Evolutionary conservation across 1,140 invertebrate genomes (phyloP), one percentile per base, ranked within the genome.

Genomic region (Drosophila biarmipes): DNA sequence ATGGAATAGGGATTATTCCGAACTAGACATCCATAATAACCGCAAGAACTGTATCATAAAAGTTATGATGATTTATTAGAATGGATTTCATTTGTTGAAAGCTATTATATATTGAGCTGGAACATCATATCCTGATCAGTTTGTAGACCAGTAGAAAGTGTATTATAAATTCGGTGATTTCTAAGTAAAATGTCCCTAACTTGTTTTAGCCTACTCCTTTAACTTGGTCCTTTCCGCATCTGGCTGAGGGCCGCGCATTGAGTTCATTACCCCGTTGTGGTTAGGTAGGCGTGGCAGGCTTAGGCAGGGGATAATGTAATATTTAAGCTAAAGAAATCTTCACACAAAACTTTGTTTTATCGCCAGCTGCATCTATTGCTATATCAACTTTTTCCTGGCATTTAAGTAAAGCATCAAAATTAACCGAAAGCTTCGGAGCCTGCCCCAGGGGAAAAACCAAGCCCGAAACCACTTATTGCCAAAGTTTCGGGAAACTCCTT

Each of bases 201-300:
- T 68, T 48, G n/a, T 14, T 37, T 57, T 19, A 38, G 27, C 42
- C 37, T 34, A 10, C 15, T 12, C 15, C 34, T 12, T 43, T 56
- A 27, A 12, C 29, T 37, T 17, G 11, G 4, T 1, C 7, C 19
- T 58, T 56, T 71, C 54, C 19, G 56, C 75, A 55, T 54, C 15
- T 43, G 76, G 69, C 58, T 37, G 42, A 54, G 31, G 58, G 55
- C 59, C 64, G 64, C 59, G 63, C 71, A 75, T 61, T 56, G 72
- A 63, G 80, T 85, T 84, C 80, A 85, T 85, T 85, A 85, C 68
- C 71, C 80, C 80, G 10, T 85, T 80, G 80, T 49, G 49, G 72
- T 62, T 56, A 57, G 43, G 15, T 27, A n/a, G 31, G 53, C 42
- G 21, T 2, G 19, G 31, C 8, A 27, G 43, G 14, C 27, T 4